These are phyloP conservation scores for Drosophila anceps DNA, from an alignment of 2,888 invertebrate genomes.

Conservation along the genomic window DNA sequence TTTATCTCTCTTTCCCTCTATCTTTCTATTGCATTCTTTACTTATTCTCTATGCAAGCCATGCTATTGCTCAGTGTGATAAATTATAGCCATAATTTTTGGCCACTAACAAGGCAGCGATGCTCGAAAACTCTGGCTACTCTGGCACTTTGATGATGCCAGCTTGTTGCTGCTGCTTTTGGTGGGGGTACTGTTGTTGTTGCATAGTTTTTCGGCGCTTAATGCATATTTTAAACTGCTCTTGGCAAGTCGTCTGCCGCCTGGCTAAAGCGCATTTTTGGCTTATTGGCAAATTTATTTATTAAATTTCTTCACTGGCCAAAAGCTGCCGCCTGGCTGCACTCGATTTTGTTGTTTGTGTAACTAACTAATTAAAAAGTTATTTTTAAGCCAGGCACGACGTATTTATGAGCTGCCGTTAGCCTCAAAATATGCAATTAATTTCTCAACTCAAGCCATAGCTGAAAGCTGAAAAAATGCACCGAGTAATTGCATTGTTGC, in stretches of 20 bases:
- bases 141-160: constrained; percentile 40
- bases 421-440: constrained; percentile 72
- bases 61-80: constrained; percentile 57
- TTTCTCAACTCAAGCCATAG: constrained; percentile 46
- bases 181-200: constrained; percentile 28
- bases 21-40: background rate
- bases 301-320: constrained; percentile 63
- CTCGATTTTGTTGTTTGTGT: constrained; percentile 48
- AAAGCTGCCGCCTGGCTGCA: constrained; percentile 44
- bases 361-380: constrained; percentile 76
- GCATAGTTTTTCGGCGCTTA: constrained; percentile 63
- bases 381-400: constrained; percentile 31
- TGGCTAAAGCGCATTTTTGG: constrained; percentile 64
- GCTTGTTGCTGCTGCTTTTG: constrained; percentile 38
- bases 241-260: constrained; percentile 47
- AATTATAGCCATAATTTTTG: constrained; percentile 75
- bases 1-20: constrained; percentile 1
- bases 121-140: constrained; percentile 37
- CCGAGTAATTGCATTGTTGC: constrained; percentile 78
- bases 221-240: constrained; percentile 73
- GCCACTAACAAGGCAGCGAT: constrained; percentile 62
- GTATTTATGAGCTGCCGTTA: constrained; percentile 53
- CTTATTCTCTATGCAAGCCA: background rate
- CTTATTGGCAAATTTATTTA: constrained; percentile 77
- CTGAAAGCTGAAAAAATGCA: constrained; percentile 48